Evolutionary conservation across 2,888 invertebrate species (phyloP).

Genomic region (Drosophila paramelanica): DNA sequence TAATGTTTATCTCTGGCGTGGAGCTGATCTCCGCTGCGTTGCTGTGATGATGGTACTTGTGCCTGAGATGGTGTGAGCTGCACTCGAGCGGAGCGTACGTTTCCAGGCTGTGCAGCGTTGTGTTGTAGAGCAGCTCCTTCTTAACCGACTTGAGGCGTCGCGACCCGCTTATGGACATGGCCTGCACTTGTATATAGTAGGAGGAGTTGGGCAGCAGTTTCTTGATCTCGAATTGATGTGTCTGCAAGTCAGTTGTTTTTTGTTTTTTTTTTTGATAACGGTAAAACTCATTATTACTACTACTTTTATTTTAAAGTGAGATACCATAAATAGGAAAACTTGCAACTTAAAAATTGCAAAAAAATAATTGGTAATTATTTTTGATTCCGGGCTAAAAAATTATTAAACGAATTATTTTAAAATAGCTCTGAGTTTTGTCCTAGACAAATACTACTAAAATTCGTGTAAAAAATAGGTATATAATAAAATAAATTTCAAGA

Average conservation of each 20-base stretch:
- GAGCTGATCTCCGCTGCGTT: conserved; percentile 34
- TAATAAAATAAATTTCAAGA: no score
- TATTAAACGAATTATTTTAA: no score
- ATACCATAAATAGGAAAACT: no score
- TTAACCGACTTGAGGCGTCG: conserved; percentile 90
- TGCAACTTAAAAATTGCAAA: no score
- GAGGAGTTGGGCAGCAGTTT: conserved; percentile 89
- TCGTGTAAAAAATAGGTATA: no score
- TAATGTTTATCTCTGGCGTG: conserved; percentile 39
- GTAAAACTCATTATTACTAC: no score
- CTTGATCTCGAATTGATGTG: conserved; percentile 88
- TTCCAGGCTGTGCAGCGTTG: conserved; percentile 85
- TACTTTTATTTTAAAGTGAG: no score
- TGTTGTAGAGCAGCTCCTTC: conserved; percentile 89
- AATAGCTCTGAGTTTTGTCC: no score
- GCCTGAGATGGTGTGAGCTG: conserved; percentile 47
- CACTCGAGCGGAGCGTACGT: conserved; percentile 69
- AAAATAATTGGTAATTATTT: no score
- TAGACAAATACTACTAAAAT: no score
- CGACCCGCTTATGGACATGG: conserved; percentile 89
- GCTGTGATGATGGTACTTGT: conserved; percentile 57
- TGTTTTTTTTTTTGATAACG: no score
- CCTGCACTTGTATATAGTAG: conserved; percentile 92
- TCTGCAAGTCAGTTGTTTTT: conserved; percentile 84
- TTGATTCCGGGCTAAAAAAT: no score